phyloP scores from a whole-genome alignment of 1,140 invertebrate genomes.

The Venturia canescens region DNA sequence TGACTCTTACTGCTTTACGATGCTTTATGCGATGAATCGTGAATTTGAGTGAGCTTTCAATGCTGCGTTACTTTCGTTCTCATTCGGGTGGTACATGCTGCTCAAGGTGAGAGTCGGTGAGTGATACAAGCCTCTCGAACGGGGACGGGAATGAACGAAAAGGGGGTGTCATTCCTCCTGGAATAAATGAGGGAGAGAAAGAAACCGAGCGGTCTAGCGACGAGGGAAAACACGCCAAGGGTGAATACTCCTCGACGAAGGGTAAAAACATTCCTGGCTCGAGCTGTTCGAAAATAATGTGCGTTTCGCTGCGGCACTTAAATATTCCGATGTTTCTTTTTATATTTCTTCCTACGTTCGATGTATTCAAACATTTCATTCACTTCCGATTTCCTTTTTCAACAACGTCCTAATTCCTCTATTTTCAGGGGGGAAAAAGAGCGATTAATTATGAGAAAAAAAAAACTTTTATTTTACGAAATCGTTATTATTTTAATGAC shows the following conservation, averaged over 20 bases:
- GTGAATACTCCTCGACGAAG: neutral
- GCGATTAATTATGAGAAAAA: too few relatives aligned
- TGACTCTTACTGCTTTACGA: neutral
- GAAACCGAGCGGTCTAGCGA: slow-evolving; percentile 1
- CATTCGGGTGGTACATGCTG: neutral
- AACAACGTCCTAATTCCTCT: too few relatives aligned
- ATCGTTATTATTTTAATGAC: too few relatives aligned
- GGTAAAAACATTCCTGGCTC: neutral
- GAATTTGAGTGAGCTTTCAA: neutral
- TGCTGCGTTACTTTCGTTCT: neutral
- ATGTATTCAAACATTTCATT: too few relatives aligned
- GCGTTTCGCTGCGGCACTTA: neutral
- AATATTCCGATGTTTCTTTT: neutral
- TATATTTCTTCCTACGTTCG: too few relatives aligned
- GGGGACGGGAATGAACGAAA: neutral
- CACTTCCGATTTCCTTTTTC: too few relatives aligned
- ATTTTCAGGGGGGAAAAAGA: too few relatives aligned
- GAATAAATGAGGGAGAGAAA: slow-evolving; percentile 1
- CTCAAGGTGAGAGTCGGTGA: neutral
- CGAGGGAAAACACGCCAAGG: neutral
- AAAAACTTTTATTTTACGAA: too few relatives aligned
- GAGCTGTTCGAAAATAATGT: neutral
- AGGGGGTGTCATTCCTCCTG: neutral
- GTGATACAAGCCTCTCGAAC: neutral
- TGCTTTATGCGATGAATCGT: neutral